Percentiles rank a stretch among this genome's conserved stretches.
Conservation (phyloP, 2,113 vertebrate genomes). For the Sylvietta virens region DNA sequence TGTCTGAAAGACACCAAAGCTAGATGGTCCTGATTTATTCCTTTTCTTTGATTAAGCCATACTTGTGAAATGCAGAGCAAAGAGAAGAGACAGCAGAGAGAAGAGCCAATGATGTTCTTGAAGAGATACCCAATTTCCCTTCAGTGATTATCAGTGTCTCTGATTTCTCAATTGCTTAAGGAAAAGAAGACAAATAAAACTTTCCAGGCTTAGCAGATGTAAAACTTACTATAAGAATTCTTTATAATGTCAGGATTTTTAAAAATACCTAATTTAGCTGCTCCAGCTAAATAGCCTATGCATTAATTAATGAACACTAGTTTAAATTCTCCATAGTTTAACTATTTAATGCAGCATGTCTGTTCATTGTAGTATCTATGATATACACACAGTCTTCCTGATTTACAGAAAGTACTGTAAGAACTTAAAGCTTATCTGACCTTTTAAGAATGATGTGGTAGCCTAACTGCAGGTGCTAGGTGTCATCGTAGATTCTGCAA, state of each 20-base stretch:
- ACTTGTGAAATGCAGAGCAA: background rate
- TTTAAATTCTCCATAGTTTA: background rate
- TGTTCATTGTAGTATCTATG: background rate
- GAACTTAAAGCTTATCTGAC: background rate
- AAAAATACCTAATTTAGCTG: background rate
- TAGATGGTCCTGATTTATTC: background rate
- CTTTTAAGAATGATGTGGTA: background rate
- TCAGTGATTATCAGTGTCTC: background rate
- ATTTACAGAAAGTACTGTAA: background rate
- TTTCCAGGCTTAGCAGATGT: background rate
- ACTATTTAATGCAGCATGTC: background rate
- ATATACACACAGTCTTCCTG: background rate
- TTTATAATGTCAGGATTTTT: background rate
- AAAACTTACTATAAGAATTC: background rate
- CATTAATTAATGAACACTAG: background rate
- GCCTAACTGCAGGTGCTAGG: background rate
- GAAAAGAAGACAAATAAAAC: background rate
- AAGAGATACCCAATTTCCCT: background rate
- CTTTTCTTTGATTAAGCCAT: constrained; percentile 1
- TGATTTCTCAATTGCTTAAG: background rate
- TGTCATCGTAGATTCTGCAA: background rate
- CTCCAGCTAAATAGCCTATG: background rate
- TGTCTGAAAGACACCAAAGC: background rate
- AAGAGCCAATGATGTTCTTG: background rate
- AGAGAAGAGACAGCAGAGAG: background rate